Conservation (phyloP, 1,140 invertebrate species). For the Drosophila mojavensis region DNA sequence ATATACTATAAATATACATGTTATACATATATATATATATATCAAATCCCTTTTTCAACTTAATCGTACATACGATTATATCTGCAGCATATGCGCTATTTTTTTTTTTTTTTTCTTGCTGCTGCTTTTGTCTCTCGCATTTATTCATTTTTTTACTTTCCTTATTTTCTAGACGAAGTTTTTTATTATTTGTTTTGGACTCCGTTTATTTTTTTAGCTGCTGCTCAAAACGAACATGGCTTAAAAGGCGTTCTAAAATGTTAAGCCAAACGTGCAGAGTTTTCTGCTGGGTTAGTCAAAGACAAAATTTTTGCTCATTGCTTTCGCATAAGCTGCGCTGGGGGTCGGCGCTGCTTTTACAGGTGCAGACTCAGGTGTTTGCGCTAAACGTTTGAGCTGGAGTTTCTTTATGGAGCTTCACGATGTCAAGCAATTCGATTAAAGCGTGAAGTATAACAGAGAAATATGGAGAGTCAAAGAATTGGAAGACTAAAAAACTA, state of each 20-base stretch:
- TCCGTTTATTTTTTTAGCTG: slow-evolving; percentile 23
- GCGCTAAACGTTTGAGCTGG: neutral
- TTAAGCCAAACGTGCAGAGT: slow-evolving; percentile 75
- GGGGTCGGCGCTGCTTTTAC: neutral
- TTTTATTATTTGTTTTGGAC: slow-evolving; percentile 13
- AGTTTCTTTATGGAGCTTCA: neutral
- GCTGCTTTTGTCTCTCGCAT: slow-evolving; percentile 47
- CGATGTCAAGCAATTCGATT: neutral
- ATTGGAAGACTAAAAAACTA: too few species aligned
- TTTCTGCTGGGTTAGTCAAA: slow-evolving; percentile 76
- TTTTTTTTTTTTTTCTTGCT: slow-evolving; percentile 6
- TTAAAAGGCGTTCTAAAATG: slow-evolving; percentile 64
- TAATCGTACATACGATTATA: slow-evolving; percentile 47
- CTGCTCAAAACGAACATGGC: slow-evolving; percentile 39
- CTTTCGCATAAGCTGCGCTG: slow-evolving; percentile 16
- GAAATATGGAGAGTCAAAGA: too few species aligned
- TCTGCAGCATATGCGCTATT: slow-evolving; percentile 46
- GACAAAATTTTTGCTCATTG: slow-evolving; percentile 59
- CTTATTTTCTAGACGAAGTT: slow-evolving; percentile 21
- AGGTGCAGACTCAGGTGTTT: neutral
- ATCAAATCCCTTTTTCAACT: slow-evolving; percentile 32
- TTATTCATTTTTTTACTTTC: slow-evolving; percentile 23
- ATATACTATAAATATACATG: neutral
- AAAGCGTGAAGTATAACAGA: neutral
- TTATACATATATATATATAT: neutral